Conservation (phyloP, 2,888 invertebrate species). For the Doris montereyensis region DNA sequence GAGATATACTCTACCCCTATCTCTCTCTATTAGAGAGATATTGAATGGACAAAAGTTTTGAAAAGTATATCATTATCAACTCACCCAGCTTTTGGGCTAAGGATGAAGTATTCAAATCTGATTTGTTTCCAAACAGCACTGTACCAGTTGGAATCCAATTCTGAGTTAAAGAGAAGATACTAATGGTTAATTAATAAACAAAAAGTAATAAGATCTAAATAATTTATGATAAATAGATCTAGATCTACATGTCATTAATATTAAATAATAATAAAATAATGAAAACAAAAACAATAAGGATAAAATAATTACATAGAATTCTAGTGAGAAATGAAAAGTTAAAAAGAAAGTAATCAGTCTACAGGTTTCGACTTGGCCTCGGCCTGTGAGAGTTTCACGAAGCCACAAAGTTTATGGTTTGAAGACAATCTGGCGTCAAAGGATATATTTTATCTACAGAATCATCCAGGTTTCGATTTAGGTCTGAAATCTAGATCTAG, state of each 20-base stretch:
- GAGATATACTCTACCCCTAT: no score
- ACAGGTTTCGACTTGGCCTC: no score
- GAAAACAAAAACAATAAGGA: neutral
- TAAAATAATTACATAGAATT: neutral
- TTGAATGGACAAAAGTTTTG: no score
- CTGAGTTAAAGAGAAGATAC: slow-evolving; percentile 31
- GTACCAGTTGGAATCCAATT: slow-evolving; percentile 50
- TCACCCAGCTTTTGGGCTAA: slow-evolving; percentile 60
- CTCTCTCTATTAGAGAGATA: no score
- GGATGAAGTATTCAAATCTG: slow-evolving; percentile 51
- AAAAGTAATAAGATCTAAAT: neutral
- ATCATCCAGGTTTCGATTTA: no score
- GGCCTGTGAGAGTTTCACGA: no score
- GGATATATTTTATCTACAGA: no score
- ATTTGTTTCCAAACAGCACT: slow-evolving; percentile 50
- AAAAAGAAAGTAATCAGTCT: no score
- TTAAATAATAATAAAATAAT: neutral
- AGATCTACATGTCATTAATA: neutral
- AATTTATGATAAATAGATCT: neutral
- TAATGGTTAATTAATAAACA: neutral
- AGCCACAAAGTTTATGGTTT: no score
- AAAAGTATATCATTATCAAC: no score
- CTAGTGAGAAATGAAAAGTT: neutral
- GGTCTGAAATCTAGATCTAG: no score
- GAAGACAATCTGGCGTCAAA: no score